A percentile compares a stretch with the other conserved stretches of the same genome.
phyloP scores from a whole-genome alignment of 2,797 vertebrate species.

The Hybognathus amarus region DNA sequence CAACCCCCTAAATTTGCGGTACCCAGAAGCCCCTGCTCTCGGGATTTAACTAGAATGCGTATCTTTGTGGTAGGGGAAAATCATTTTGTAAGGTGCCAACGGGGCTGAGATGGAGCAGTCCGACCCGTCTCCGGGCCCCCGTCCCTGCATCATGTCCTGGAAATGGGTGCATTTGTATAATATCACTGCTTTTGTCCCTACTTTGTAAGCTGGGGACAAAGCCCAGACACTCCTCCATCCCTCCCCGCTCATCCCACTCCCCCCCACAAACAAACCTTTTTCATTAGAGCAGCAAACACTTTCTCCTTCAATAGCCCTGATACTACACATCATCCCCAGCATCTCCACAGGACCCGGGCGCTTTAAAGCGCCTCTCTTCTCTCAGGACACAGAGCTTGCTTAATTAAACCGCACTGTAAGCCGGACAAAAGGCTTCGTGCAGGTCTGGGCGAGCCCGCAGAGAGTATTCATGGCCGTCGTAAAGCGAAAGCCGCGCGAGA shows the following conservation, averaged over 20 bases:
- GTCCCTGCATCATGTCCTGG: slow-evolving; percentile 72
- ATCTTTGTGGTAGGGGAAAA: slow-evolving; percentile 38
- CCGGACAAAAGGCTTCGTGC: slow-evolving; percentile 76
- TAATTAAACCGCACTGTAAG: slow-evolving; percentile 89
- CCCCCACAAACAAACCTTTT: slow-evolving; percentile 75
- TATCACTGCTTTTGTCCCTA: slow-evolving; percentile 74
- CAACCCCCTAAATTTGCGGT: slow-evolving; percentile 56
- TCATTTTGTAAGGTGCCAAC: slow-evolving; percentile 47
- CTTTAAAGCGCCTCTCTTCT: slow-evolving; percentile 70
- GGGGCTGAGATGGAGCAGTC: slow-evolving; percentile 54
- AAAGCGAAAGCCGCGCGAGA: slow-evolving; percentile 74
- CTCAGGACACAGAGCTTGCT: slow-evolving; percentile 79
- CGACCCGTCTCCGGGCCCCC: slow-evolving; percentile 56
- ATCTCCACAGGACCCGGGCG: slow-evolving; percentile 69
- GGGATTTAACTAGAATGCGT: slow-evolving; percentile 47
- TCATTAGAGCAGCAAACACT: slow-evolving; percentile 84
- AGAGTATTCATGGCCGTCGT: slow-evolving; percentile 79
- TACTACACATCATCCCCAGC: slow-evolving; percentile 56
- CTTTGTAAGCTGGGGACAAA: slow-evolving; percentile 73
- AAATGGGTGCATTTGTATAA: slow-evolving; percentile 78
- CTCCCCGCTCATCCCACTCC: slow-evolving; percentile 57
- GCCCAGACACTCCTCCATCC: slow-evolving; percentile 61
- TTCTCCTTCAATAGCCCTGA: slow-evolving; percentile 66
- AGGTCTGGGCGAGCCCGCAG: slow-evolving; percentile 73
- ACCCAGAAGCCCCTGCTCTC: slow-evolving; percentile 56